Evolutionary conservation across 2,797 vertebrate genomes (phyloP).

Genomic region (Pseudochaenichthys georgianus): DNA sequence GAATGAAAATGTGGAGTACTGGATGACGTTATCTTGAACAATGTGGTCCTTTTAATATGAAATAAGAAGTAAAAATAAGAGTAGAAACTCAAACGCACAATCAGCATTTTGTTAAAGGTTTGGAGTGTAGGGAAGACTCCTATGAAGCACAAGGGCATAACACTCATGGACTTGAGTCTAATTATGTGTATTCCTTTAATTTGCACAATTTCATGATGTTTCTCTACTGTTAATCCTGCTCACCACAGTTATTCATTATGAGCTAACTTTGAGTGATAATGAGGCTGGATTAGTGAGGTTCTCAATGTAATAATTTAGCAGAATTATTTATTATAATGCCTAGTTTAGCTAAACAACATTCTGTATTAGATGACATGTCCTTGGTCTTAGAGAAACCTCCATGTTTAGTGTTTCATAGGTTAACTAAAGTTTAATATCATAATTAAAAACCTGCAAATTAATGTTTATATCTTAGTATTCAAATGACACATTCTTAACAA

Average conservation of each 20-base stretch:
- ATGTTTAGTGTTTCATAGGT: neutral
- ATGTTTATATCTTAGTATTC: neutral
- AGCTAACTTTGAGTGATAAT: neutral
- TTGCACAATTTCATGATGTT: constrained; percentile 1
- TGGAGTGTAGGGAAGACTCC: neutral
- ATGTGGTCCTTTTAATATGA: neutral
- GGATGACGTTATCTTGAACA: neutral
- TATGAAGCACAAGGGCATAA: constrained; percentile 7
- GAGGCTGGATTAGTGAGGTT: neutral
- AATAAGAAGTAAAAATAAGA: neutral
- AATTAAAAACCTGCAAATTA: neutral
- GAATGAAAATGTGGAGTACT: neutral
- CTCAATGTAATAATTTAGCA: neutral
- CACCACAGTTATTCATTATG: neutral
- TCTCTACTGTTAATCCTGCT: neutral
- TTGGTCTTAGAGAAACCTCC: neutral
- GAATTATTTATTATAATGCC: neutral
- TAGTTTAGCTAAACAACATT: neutral
- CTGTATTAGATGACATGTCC: neutral
- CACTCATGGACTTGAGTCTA: neutral
- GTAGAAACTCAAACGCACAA: neutral
- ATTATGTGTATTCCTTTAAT: neutral
- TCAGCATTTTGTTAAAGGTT: neutral
- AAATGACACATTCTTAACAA: neutral
- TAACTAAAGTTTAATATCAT: neutral